These are phyloP conservation scores for Linurgus olivaceus DNA, from an alignment of 2,797 vertebrate species.

Conservation along the genomic window DNA sequence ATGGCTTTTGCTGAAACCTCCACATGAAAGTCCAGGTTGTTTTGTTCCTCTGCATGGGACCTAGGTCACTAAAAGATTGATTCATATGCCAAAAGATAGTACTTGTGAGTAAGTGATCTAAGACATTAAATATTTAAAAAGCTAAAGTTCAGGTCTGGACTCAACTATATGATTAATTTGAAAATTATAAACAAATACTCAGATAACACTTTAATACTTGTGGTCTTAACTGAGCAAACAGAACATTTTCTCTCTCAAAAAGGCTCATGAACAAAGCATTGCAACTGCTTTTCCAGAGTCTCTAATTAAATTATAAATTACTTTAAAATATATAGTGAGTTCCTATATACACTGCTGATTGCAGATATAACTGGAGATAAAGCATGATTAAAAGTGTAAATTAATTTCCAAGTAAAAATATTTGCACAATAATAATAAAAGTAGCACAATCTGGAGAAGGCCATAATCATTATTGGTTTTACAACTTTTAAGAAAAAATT, in stretches of 20 bases:
- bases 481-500: background rate
- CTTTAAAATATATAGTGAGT: background rate
- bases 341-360: background rate
- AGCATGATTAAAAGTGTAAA: background rate
- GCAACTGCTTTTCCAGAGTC: background rate
- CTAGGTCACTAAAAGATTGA: background rate
- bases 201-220: background rate
- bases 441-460: background rate
- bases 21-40: fast-evolving
- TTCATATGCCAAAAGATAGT: background rate
- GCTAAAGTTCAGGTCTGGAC: background rate
- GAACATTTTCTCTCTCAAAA: background rate
- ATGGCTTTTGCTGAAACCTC: background rate
- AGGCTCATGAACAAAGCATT: background rate
- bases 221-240: background rate
- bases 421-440: background rate
- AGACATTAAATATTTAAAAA: background rate
- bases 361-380: background rate
- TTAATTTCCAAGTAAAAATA: background rate
- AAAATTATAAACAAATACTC: background rate
- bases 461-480: background rate
- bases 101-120: background rate
- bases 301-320: background rate
- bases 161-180: background rate
- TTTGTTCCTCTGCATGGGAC: fast-evolving